Evolutionary conservation across 2,113 vertebrate genomes (phyloP).

Genomic region (Gobiocypris rarus): DNA sequence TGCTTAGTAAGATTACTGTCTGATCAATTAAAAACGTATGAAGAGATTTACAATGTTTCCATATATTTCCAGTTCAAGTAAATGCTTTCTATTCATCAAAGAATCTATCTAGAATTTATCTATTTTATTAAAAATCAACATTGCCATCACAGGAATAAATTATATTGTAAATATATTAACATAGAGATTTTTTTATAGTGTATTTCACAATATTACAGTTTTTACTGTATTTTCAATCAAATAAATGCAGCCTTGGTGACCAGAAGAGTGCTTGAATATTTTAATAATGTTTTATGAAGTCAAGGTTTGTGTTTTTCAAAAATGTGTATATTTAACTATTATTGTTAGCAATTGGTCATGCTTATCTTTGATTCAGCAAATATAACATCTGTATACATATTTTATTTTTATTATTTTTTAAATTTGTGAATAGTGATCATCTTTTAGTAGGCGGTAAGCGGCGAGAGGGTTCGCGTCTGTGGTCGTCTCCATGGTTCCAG

Average conservation of each 20-base stretch:
- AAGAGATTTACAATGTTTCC: not conserved
- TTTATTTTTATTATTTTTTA: too few relatives aligned
- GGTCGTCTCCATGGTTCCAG: slow-evolving; percentile 50
- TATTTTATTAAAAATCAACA: not conserved
- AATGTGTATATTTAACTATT: too few relatives aligned
- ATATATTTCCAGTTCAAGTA: not conserved
- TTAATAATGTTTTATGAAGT: not conserved
- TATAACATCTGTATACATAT: too few relatives aligned
- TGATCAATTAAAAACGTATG: too few relatives aligned
- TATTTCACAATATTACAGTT: not conserved
- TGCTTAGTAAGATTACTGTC: not conserved
- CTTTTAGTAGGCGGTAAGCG: too few relatives aligned
- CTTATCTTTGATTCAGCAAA: not conserved
- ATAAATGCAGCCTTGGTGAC: not conserved
- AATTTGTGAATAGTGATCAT: too few relatives aligned
- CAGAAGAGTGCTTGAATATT: not conserved
- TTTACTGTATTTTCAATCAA: not conserved
- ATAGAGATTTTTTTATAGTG: not conserved
- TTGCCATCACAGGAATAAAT: not conserved
- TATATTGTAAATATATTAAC: not conserved
- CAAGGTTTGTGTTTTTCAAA: not conserved
- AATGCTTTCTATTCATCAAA: not conserved
- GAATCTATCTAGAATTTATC: too few relatives aligned
- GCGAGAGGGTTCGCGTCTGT: not conserved
- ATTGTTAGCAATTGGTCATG: not conserved